These are phyloP conservation scores for Campaea margaritaria DNA, from an alignment of 2,888 invertebrate species.

Conservation along the genomic window DNA sequence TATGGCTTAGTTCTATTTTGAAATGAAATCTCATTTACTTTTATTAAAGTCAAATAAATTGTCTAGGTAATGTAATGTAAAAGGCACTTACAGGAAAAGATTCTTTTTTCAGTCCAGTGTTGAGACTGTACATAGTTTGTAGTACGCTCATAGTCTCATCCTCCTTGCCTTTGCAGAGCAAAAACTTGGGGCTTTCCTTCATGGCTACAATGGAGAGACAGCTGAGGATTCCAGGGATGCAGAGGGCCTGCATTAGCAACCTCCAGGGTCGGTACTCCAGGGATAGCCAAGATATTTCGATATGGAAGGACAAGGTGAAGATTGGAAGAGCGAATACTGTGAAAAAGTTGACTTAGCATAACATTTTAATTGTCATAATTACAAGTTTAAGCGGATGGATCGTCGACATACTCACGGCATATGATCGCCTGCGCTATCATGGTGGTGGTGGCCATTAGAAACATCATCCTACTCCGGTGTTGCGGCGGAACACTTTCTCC, in stretches of 20 bases:
- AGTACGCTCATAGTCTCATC: constrained; percentile 81
- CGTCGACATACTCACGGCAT: constrained; percentile 54
- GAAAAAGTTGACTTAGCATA: constrained; percentile 5
- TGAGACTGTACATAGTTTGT: constrained; percentile 56
- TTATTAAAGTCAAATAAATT: too few relatives aligned
- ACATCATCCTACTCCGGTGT: constrained; percentile 66
- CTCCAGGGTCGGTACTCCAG: constrained; percentile 90
- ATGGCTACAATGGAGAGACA: constrained; percentile 81
- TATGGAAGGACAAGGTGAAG: constrained; percentile 60
- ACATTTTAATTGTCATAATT: too few relatives aligned
- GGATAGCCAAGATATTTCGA: constrained; percentile 66
- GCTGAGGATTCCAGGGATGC: constrained; percentile 86
- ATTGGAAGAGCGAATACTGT: constrained; percentile 68
- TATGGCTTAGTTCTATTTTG: too few relatives aligned
- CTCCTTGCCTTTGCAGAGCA: constrained; percentile 85
- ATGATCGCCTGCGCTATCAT: constrained; percentile 67
- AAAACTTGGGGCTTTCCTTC: constrained; percentile 92
- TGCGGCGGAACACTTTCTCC: constrained; percentile 66
- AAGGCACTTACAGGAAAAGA: constrained; percentile 57
- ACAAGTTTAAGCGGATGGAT: too few relatives aligned
- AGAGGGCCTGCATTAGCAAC: constrained; percentile 87
- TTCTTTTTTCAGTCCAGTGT: constrained; percentile 50
- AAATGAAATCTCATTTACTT: too few relatives aligned
- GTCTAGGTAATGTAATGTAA: too few relatives aligned
- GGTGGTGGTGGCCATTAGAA: constrained; percentile 71